phyloP scores from a whole-genome alignment of 2,113 vertebrate species.

The Marmota monax region DNA sequence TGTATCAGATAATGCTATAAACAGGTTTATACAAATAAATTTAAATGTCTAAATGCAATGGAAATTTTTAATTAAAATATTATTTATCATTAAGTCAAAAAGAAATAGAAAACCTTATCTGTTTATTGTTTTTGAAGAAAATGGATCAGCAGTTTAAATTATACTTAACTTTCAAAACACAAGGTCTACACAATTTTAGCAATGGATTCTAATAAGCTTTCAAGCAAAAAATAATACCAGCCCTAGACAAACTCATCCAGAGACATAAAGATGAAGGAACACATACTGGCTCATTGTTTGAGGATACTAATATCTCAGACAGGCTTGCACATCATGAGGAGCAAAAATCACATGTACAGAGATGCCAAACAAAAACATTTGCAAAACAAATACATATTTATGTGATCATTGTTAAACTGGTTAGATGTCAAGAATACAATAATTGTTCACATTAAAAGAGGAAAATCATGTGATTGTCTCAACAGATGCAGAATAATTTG shows the following conservation, averaged over 20 bases:
- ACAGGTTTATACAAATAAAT: constrained; percentile 4
- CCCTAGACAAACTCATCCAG: not conserved
- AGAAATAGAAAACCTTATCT: not conserved
- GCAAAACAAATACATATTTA: not conserved
- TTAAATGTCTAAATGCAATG: not conserved
- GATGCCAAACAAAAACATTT: not conserved
- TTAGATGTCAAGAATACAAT: constrained; percentile 16
- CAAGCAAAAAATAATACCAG: not conserved
- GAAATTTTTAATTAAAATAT: not conserved
- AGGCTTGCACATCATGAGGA: not conserved
- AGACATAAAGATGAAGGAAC: not conserved
- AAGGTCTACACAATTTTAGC: not conserved
- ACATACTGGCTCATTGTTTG: not conserved
- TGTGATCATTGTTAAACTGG: not conserved
- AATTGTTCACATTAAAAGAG: not conserved
- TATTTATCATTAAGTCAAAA: not conserved
- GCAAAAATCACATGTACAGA: not conserved
- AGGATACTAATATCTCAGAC: not conserved
- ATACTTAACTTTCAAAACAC: not conserved
- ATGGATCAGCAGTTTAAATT: not conserved
- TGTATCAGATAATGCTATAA: not conserved
- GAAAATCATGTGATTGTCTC: not conserved
- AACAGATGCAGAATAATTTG: not conserved
- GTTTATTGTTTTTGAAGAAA: constrained; percentile 34
- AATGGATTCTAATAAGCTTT: not conserved